Conservation (phyloP, 2,888 invertebrate species). For the Abrostola tripartita region DNA sequence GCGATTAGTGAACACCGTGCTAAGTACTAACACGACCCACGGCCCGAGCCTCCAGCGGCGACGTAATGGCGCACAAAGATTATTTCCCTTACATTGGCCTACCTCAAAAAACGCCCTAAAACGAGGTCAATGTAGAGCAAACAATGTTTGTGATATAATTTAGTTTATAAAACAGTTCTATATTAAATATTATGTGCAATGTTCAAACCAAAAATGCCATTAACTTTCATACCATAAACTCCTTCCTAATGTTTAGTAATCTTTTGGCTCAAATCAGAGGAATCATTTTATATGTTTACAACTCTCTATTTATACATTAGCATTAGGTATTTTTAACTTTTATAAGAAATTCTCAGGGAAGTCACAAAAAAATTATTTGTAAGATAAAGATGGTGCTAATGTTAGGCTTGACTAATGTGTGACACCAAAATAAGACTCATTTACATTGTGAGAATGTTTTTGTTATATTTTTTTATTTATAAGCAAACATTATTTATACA, state of each 20-base stretch:
- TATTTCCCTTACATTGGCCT: constrained; percentile 80
- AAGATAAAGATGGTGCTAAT: constrained; percentile 87
- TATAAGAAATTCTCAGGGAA: constrained; percentile 87
- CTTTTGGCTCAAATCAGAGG: constrained; percentile 87
- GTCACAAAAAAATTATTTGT: constrained; percentile 87
- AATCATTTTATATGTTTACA: constrained; percentile 81
- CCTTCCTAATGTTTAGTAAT: constrained; percentile 74
- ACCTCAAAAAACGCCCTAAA: constrained; percentile 75
- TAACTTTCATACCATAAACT: constrained; percentile 82
- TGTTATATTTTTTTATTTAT: constrained; percentile 86
- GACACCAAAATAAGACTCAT: constrained; percentile 88
- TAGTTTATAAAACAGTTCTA: constrained; percentile 80
- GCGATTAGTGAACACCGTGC: constrained; percentile 55
- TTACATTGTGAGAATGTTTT: constrained; percentile 84
- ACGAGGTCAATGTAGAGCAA: constrained; percentile 75
- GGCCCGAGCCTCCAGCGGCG: constrained; percentile 66
- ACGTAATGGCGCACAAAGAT: constrained; percentile 73
- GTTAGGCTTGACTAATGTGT: constrained; percentile 87
- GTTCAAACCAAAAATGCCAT: constrained; percentile 87
- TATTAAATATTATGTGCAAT: constrained; percentile 85
- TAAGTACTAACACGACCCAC: constrained; percentile 61
- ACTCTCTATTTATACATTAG: constrained; percentile 86
- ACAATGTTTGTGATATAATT: constrained; percentile 76
- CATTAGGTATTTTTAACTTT: constrained; percentile 88
- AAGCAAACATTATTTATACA: constrained; percentile 86